A percentile compares a stretch with the other conserved stretches of the same genome.
Conservation (phyloP, 2,888 invertebrate species). For the Watsonalla binaria region DNA sequence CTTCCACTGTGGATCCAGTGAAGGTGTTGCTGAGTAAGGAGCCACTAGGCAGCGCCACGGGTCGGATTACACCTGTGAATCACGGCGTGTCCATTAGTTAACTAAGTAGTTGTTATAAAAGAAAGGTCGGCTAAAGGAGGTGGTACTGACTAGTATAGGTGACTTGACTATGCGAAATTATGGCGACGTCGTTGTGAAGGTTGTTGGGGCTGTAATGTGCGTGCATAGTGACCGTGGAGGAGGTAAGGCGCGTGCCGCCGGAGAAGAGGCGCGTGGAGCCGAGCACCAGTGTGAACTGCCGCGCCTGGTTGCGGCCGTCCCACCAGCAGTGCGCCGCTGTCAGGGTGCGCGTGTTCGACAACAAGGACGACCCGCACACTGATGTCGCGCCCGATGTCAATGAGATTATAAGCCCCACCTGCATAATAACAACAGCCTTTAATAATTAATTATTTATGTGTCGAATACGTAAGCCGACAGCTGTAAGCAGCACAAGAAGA, state of each 20-base stretch:
- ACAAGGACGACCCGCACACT: constrained; percentile 15
- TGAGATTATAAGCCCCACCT: constrained; percentile 1
- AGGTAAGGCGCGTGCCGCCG: constrained; percentile 28
- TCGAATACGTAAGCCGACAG: too few species aligned
- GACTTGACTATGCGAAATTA: constrained; percentile 23
- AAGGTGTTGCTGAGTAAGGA: constrained; percentile 11
- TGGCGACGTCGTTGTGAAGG: constrained; percentile 32
- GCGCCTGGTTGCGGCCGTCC: constrained; percentile 24
- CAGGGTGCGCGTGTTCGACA: constrained; percentile 23
- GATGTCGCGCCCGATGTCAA: neutral
- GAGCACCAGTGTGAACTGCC: constrained; percentile 28
- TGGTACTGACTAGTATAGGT: constrained; percentile 23
- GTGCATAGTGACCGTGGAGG: constrained; percentile 28
- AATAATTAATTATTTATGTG: too few species aligned
- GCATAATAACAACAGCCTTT: too few species aligned
- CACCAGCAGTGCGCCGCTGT: constrained; percentile 39
- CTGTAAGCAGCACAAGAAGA: too few species aligned
- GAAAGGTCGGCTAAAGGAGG: neutral
- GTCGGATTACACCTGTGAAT: constrained; percentile 17
- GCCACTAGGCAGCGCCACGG: constrained; percentile 21
- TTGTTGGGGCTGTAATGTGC: constrained; percentile 22
- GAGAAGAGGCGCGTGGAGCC: constrained; percentile 27
- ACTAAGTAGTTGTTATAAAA: neutral
- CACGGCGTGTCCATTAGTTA: neutral
- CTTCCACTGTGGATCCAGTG: constrained; percentile 19